Evolutionary conservation across 2,888 invertebrate species (phyloP), one percentile per base, ranked within the genome.

Genomic region (Spodoptera exigua): DNA sequence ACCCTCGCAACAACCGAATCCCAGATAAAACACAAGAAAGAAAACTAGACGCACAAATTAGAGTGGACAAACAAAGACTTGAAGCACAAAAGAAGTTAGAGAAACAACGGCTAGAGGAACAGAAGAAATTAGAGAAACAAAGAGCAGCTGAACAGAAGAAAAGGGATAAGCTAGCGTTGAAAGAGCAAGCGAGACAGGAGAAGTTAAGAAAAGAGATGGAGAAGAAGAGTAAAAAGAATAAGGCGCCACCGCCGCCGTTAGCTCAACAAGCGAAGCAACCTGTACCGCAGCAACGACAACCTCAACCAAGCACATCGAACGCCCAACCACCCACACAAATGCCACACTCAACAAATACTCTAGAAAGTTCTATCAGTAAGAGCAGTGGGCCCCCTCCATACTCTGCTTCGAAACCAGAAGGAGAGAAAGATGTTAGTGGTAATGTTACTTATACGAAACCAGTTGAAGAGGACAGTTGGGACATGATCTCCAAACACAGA

Each of bases 401-500:
- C 54, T 70, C 86, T 0, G 83, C 56, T 0, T 49, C 72, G 1
- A 72, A 59, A 4, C 58, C 70, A 13, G 78, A 74, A 18, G 68
- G 71, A 5, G 72, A 76, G 12, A 87, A 83, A n/a, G 64, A 70
- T 9, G 76, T 70, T 7, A 83, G 81, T 5, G 85, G 86, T 2
- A 91, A 93, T 49, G 88, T 88, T 0, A 88, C 76, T 34, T 93
- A 88, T 49, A 76, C 81, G 3, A 89, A 89, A 55, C 88, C 89
- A 0, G 76, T 84, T 21, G 87, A 86, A 4, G 78, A 77, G 0
- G 89, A 88, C 55, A 95, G 92, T 54, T 95, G 95, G 95, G 94
- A 95, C 37, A 84, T 95, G 62, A 90, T 95, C 64, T 89, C 93
- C 0, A 89, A 94, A 58, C 95, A 95, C 75, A 89, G 95, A 41